Evolutionary conservation across 2,113 vertebrate species (phyloP), one percentile per base, ranked within the genome.

Genomic region (Solenodon paradoxus): DNA sequence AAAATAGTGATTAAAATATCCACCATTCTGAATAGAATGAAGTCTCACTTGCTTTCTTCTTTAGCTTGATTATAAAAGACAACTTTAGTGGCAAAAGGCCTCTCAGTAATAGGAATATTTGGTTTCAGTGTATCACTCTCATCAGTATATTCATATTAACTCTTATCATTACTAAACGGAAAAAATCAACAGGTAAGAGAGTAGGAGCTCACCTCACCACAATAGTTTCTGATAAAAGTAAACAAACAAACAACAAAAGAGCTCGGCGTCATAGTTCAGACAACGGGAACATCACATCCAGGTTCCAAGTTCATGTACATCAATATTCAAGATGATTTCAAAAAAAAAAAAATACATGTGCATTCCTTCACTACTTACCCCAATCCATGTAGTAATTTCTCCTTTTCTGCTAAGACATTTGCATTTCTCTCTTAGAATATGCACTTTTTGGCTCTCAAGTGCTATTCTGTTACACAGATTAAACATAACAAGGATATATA

Each of bases 291-390:
- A 15, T 6, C n/a, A n/a, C n/a, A n/a, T n/a, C n/a, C n/a, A n/a
- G n/a, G n/a, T n/a, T n/a, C n/a, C n/a, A n/a, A 32, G 42, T 8
- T 7, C 13, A 13, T 17, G 2, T 55, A 9, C 9, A 1, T 26
- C 51, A 17, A 38, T 3, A 2, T 64, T 59, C 24, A 9, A 26
- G 24, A 45, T 26, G 17, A 55, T 75, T 35, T 81, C 69, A 77
- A 13, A 28, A 53, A 66, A 53, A 51, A 42, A n/a, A n/a, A n/a
- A n/a, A n/a, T n/a, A n/a, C n/a, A n/a, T n/a, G n/a, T n/a, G n/a
- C 3, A 61, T 87, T 49, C 1, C 16, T 79, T 81, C 40, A 57
- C 12, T 86, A 38, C 28, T 32, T 59, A 64, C 80, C 35, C 81
- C 38, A 61, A 3, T 66, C 38, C 51, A 45, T 11, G 3, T 30